A percentile compares a stretch with the other conserved stretches of the same genome.
Evolutionary conservation across 2,797 vertebrate genomes (phyloP).

Genomic region (Danio tinwini): DNA sequence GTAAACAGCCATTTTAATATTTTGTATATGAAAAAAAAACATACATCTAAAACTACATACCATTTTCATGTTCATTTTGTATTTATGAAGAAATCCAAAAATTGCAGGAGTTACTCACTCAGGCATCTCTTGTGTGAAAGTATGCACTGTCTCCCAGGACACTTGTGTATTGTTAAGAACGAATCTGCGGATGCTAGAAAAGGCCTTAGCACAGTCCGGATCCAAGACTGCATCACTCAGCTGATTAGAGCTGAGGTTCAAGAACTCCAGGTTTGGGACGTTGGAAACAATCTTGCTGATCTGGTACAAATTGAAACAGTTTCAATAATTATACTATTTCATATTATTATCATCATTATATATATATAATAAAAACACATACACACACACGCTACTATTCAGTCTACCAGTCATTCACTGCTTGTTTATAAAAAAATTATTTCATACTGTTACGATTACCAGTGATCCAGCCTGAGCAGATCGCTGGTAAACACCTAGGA

Average conservation of each 20-base stretch:
- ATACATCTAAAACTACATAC: not conserved
- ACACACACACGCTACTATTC: not conserved
- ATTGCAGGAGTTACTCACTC: conserved; percentile 81
- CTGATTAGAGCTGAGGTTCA: conserved; percentile 98
- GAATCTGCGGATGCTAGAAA: conserved; percentile 89
- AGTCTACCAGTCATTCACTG: not conserved
- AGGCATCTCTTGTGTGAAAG: conserved; percentile 87
- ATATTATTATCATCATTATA: not conserved
- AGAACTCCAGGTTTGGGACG: conserved; percentile 94
- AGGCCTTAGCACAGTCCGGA: conserved; percentile 85
- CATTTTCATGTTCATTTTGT: too few species aligned
- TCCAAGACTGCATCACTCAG: conserved; percentile 87
- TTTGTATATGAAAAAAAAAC: not conserved
- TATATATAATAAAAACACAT: not conserved
- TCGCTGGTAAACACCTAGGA: too few species aligned
- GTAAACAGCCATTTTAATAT: not conserved
- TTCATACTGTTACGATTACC: too few species aligned
- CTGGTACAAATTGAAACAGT: conserved; percentile 69
- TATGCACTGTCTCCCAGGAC: conserved; percentile 94
- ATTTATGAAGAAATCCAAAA: not conserved
- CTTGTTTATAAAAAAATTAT: too few species aligned
- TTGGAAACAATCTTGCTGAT: conserved; percentile 97
- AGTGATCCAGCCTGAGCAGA: too few species aligned
- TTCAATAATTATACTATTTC: not conserved
- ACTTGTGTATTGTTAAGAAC: conserved; percentile 98